Evolutionary conservation across 2,797 vertebrate genomes (phyloP).

Genomic region (Brachymystax lenok): DNA sequence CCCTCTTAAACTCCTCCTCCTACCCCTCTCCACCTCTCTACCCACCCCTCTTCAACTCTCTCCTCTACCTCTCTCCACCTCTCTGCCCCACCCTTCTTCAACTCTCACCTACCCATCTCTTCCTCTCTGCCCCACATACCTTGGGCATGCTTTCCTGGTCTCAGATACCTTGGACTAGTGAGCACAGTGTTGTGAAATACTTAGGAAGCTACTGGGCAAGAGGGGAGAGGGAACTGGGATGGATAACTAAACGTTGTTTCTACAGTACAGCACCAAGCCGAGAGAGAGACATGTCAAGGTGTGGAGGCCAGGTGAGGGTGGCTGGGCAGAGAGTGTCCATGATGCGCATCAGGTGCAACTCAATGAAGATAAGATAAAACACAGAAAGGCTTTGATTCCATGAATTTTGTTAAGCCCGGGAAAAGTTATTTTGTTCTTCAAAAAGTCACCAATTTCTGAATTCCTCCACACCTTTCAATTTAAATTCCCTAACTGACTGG

Average conservation of each 20-base stretch:
- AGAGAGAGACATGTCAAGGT: slow-evolving; percentile 35
- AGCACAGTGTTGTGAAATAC: slow-evolving; percentile 85
- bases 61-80: neutral
- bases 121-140: neutral
- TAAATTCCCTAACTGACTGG: slow-evolving; percentile 80
- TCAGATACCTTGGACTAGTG: slow-evolving; percentile 61
- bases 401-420: slow-evolving; percentile 50
- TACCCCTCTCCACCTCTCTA: too few relatives aligned
- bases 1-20: too few relatives aligned
- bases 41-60: too few relatives aligned
- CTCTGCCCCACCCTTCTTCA: neutral
- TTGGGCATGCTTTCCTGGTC: slow-evolving; percentile 66
- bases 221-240: slow-evolving; percentile 52
- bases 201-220: slow-evolving; percentile 74
- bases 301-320: neutral
- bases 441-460: slow-evolving; percentile 76
- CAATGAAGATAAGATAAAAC: slow-evolving; percentile 63
- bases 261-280: slow-evolving; percentile 71
- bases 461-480: slow-evolving; percentile 65
- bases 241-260: slow-evolving; percentile 58
- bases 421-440: slow-evolving; percentile 76
- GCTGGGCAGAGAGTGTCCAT: slow-evolving; percentile 49
- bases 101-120: neutral
- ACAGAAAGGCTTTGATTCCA: slow-evolving; percentile 65
- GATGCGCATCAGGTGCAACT: slow-evolving; percentile 60